Conservation (phyloP, 2,113 vertebrate genomes). For the Galbula dea region DNA sequence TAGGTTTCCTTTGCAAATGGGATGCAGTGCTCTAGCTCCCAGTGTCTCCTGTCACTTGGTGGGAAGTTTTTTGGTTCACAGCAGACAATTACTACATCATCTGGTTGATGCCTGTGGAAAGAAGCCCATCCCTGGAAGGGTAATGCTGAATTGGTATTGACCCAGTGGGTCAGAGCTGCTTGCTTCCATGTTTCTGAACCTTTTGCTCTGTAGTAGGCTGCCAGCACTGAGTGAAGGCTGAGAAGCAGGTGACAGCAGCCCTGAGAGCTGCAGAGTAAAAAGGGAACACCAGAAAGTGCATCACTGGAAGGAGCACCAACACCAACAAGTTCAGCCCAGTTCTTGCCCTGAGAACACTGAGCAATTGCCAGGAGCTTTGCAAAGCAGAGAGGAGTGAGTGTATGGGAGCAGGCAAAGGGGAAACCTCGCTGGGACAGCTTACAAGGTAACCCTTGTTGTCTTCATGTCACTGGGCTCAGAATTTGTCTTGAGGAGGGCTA, state of each 20-base stretch:
- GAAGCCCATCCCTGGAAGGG: neutral
- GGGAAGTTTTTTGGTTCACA: neutral
- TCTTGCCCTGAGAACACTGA: neutral
- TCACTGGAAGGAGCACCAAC: neutral
- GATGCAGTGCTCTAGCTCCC: neutral
- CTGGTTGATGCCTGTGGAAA: neutral
- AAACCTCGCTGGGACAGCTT: neutral
- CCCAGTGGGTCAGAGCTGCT: neutral
- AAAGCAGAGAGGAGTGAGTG: neutral
- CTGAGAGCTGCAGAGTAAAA: neutral
- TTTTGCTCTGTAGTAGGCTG: neutral
- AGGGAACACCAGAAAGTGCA: neutral
- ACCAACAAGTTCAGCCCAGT: rapidly evolving
- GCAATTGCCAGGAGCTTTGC: neutral
- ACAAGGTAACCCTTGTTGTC: neutral
- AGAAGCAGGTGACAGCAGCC: neutral
- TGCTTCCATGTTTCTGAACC: neutral
- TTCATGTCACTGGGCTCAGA: neutral
- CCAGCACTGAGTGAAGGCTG: neutral
- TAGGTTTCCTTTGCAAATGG: neutral
- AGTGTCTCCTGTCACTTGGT: neutral
- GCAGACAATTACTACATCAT: rapidly evolving
- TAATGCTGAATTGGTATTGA: neutral
- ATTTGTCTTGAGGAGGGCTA: neutral
- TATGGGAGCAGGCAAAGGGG: neutral